Percentiles rank a stretch among this genome's conserved stretches.
phyloP scores from a whole-genome alignment of 30 jellyfish, hydroid and myxozoan genomes.

The Clytia hemisphaerica region DNA sequence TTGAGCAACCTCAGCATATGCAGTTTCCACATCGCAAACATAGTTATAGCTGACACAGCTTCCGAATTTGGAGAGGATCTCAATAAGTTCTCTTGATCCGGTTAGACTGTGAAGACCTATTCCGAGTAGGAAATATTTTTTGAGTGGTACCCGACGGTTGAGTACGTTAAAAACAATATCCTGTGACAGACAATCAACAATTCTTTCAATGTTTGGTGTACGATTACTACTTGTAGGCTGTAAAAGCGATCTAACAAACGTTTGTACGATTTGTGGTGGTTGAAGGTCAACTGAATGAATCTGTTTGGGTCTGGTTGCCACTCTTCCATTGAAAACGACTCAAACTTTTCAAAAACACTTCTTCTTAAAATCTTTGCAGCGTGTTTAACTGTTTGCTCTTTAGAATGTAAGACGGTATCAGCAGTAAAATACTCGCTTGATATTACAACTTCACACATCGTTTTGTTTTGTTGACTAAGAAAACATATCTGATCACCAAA shows the following conservation, averaged over 20 bases:
- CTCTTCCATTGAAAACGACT: neutral
- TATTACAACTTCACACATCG: neutral
- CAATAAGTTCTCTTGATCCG: neutral
- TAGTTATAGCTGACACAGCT: neutral
- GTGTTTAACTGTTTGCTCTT: neutral
- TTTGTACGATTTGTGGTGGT: too few relatives aligned
- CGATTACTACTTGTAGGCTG: too few relatives aligned
- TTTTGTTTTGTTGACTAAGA: neutral
- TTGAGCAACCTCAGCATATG: conserved; percentile 1
- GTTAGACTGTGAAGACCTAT: neutral
- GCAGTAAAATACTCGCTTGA: neutral
- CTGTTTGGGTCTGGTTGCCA: neutral
- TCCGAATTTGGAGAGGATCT: neutral
- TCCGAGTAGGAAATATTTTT: neutral
- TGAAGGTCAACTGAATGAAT: too few relatives aligned
- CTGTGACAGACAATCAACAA: neutral
- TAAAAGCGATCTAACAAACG: too few relatives aligned
- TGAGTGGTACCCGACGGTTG: neutral
- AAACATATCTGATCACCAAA: neutral
- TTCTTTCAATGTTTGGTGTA: neutral
- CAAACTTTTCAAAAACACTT: neutral
- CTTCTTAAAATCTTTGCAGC: neutral
- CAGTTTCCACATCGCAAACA: neutral
- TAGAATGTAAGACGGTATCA: neutral
- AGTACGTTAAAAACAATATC: neutral